Percentiles rank a stretch among this genome's conserved stretches.
Conservation (phyloP, 2,888 invertebrate genomes). For the Monopis laevigella region DNA sequence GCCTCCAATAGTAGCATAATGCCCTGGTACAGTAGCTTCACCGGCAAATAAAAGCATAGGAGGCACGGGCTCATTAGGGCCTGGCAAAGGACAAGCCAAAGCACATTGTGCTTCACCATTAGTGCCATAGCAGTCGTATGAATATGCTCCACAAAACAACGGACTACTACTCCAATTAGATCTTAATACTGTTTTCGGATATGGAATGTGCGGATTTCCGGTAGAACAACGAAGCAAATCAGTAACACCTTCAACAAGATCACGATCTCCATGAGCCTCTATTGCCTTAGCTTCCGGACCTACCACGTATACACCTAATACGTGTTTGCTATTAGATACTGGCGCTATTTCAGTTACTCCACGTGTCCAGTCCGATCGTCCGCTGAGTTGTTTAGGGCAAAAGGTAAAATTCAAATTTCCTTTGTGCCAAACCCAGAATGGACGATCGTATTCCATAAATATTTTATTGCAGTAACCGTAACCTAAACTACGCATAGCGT, state of each 20-base stretch:
- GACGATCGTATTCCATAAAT: conserved; percentile 76
- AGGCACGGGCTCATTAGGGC: conserved; percentile 67
- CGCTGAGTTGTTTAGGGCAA: conserved; percentile 57
- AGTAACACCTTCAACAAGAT: conserved; percentile 72
- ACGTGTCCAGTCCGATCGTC: conserved; percentile 74
- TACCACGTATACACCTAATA: conserved; percentile 75
- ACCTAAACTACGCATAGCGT: conserved; percentile 73
- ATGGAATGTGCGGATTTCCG: conserved; percentile 70
- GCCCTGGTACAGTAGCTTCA: conserved; percentile 80
- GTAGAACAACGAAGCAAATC: conserved; percentile 70
- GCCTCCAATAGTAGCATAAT: conserved; percentile 79
- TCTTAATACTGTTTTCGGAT: conserved; percentile 71
- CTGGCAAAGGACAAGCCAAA: conserved; percentile 72
- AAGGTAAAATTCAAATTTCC: conserved; percentile 72
- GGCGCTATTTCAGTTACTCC: conserved; percentile 75
- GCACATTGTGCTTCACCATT: conserved; percentile 47
- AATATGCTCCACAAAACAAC: conserved; percentile 76
- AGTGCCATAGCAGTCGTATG: conserved; percentile 54
- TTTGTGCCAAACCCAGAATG: conserved; percentile 77
- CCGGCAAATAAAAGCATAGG: conserved; percentile 83
- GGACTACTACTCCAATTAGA: conserved; percentile 81
- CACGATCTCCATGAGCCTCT: conserved; percentile 73
- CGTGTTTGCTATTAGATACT: conserved; percentile 74
- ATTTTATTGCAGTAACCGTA: conserved; percentile 81
- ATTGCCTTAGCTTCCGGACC: conserved; percentile 73